Base-by-base conservation (phyloP, 2,797 vertebrate species). In the Staurois parvus region DNA sequence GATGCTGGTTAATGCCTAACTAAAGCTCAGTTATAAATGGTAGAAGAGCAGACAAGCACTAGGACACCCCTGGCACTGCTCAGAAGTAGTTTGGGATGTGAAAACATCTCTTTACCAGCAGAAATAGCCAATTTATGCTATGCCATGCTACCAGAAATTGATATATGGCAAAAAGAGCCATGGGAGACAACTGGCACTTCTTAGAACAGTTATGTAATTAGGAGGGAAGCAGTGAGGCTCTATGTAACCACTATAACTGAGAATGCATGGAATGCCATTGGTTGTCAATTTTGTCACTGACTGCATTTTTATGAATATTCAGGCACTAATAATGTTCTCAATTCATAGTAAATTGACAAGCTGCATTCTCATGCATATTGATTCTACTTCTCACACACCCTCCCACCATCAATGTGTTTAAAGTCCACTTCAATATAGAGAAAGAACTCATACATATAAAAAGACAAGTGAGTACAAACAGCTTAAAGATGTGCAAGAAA, bases 401-500 rank as follows among this genome's bases (percentile, higher is more conserved):
- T 6, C 52, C 52, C 52, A 24, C 21, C 52, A 24, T 7, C 21
- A 9, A 24, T 24, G 21, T 8, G 19, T 59, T 59, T 24, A 59
- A 59, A 30, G 62, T 69, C 62, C 26, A 69, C n/a, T 56, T 28
- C 24, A 76, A 76, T 69, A 32, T 56, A 28, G 12, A 79, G 45
- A 59, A 28, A 81, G 29, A 32, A 42, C 6, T 45, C 2, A 10
- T 73, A 45, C 8, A 74, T 34, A 42, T 74, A 42, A 4, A 19
- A 82, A 42, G 56, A 62, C 10, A 28, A 42, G 7, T 26, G 48
- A 52, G 70, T 52, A 24, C 59, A 81, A 56, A 72, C 79, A 81
- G 45, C 45, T 81, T 59, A 68, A 56, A 34, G 68, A 72, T 72
- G 17, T 59, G 48, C 37, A 75, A 28, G 72, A 75, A 73, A 83